A percentile compares a stretch with the other conserved stretches of the same genome.
Conservation (phyloP, 2,888 invertebrate genomes). For the Parnassius glacialis region DNA sequence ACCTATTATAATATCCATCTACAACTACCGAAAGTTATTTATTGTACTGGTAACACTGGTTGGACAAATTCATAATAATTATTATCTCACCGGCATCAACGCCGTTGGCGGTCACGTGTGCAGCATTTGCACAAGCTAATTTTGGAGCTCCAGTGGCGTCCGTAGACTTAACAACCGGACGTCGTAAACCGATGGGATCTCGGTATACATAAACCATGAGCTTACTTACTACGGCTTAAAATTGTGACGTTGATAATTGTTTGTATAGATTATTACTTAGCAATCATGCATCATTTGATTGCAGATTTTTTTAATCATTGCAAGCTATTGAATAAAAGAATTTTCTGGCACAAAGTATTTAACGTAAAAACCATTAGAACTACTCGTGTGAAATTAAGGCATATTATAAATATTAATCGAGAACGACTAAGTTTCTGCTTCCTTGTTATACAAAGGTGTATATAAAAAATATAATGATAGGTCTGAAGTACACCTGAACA, state of each 20-base stretch:
- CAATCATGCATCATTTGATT: too few species aligned
- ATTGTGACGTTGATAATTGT: constrained; percentile 11
- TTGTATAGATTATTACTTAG: background rate
- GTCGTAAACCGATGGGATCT: constrained; percentile 57
- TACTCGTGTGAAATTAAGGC: too few species aligned
- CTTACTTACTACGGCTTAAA: constrained; percentile 21
- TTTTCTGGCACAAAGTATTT: too few species aligned
- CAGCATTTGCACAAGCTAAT: constrained; percentile 71
- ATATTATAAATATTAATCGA: too few species aligned
- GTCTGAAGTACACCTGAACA: too few species aligned
- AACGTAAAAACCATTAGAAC: too few species aligned
- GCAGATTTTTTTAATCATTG: too few species aligned
- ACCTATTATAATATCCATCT: too few species aligned
- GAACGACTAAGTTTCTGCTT: too few species aligned
- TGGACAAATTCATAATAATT: constrained; percentile 30
- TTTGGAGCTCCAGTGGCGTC: constrained; percentile 57
- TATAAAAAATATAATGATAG: too few species aligned
- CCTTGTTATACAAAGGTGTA: too few species aligned
- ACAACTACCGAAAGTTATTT: background rate
- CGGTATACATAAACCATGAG: constrained; percentile 27
- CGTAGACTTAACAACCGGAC: constrained; percentile 69
- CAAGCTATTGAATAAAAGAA: too few species aligned
- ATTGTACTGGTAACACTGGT: constrained; percentile 5
- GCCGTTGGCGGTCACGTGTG: constrained; percentile 43
- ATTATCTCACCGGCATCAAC: constrained; percentile 35